Evolutionary conservation across 2,888 invertebrate species (phyloP).

Genomic region (Ethmia dodecea): DNA sequence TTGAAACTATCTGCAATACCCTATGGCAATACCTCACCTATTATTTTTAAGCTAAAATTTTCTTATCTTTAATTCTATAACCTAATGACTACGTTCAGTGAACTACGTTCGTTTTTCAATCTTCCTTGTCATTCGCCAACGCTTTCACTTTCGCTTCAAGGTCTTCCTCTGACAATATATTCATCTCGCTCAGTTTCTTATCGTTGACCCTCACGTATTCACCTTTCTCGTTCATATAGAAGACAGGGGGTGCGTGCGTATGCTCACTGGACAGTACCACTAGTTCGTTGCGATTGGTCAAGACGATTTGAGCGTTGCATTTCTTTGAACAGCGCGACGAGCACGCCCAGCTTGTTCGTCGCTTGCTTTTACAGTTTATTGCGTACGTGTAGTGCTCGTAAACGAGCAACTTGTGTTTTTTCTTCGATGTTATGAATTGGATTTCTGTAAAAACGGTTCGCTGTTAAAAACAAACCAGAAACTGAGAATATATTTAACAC

Average conservation of each 20-base stretch:
- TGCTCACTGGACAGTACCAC: conserved; percentile 37
- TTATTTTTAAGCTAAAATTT: no score
- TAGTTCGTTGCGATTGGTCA: conserved; percentile 39
- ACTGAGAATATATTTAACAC: no score
- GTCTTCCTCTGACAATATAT: conserved; percentile 1
- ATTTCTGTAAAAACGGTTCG: conserved; percentile 50
- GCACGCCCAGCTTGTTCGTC: conserved; percentile 46
- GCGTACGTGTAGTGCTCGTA: conserved; percentile 54
- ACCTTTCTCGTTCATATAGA: conserved; percentile 45
- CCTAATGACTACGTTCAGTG: no score
- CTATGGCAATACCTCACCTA: no score
- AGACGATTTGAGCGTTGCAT: conserved; percentile 47
- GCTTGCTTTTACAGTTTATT: conserved; percentile 42
- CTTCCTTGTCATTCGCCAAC: neutral
- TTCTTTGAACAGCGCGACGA: conserved; percentile 56
- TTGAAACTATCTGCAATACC: no score
- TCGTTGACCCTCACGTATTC: conserved; percentile 41
- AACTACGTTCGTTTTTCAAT: conserved; percentile 1
- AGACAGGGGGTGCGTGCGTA: conserved; percentile 51
- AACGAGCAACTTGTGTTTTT: conserved; percentile 47
- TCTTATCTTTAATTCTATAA: no score
- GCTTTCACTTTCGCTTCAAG: neutral
- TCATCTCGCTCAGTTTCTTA: conserved; percentile 19
- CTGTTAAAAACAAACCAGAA: no score
- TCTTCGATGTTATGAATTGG: conserved; percentile 56